phyloP scores from a whole-genome alignment of 2,888 invertebrate species.

The Erebia ligea region DNA sequence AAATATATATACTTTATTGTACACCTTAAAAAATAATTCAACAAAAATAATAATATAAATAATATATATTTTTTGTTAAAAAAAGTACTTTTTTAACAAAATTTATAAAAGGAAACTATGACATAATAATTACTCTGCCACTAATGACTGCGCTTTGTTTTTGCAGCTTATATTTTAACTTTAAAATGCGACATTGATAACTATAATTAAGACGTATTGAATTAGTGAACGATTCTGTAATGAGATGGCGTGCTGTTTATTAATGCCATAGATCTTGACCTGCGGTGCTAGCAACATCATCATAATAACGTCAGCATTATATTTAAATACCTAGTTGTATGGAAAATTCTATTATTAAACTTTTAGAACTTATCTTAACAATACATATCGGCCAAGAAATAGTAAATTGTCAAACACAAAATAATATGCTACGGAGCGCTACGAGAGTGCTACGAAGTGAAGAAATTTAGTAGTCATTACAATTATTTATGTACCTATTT shows the following conservation, averaged over 20 bases:
- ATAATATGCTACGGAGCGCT: constrained; percentile 3
- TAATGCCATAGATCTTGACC: constrained; percentile 16
- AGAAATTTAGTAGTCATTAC: not conserved
- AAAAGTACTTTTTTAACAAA: constrained; percentile 4
- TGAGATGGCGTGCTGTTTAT: constrained; percentile 10
- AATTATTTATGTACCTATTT: not conserved
- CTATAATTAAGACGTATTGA: constrained; percentile 19
- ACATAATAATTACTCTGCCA: not conserved
- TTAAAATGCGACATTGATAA: constrained; percentile 9
- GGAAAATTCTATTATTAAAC: too few relatives aligned
- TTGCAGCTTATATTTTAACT: constrained; percentile 1
- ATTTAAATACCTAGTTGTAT: too few relatives aligned
- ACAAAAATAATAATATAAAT: too few relatives aligned
- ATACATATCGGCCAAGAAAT: not conserved
- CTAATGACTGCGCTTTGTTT: not conserved
- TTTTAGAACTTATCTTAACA: too few relatives aligned
- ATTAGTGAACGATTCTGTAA: not conserved
- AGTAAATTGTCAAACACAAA: not conserved
- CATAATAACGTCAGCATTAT: not conserved
- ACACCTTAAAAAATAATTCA: too few relatives aligned
- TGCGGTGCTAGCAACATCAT: not conserved
- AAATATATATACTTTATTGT: too few relatives aligned
- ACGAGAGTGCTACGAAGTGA: constrained; percentile 8
- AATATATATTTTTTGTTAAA: too few relatives aligned
- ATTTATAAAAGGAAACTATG: not conserved